phyloP scores from a whole-genome alignment of 2,888 invertebrate species.

The Beris chalybata region DNA sequence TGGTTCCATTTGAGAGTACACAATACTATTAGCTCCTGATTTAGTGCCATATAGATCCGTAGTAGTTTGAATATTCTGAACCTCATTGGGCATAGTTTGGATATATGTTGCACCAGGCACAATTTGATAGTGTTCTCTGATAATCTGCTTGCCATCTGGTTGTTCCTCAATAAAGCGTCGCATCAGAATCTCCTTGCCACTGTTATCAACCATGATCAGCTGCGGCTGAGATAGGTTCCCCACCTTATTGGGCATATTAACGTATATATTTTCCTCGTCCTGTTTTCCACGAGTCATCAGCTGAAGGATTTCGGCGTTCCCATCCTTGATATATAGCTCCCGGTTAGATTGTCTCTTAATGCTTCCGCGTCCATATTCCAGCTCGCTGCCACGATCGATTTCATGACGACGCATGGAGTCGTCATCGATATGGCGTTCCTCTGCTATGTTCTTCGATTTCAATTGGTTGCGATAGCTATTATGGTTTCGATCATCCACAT shows the following conservation, averaged over 20 bases:
- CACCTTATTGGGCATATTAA: slow-evolving; percentile 60
- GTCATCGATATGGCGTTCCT: slow-evolving; percentile 64
- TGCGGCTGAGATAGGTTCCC: slow-evolving; percentile 62
- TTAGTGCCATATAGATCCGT: slow-evolving; percentile 46
- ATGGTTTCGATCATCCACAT: slow-evolving; percentile 45
- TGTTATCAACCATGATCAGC: slow-evolving; percentile 70
- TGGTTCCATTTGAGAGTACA: slow-evolving; percentile 59
- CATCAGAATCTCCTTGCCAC: slow-evolving; percentile 84
- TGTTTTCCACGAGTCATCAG: slow-evolving; percentile 75
- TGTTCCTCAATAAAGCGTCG: slow-evolving; percentile 83
- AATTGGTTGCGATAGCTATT: slow-evolving; percentile 47
- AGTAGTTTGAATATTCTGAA: slow-evolving; percentile 42
- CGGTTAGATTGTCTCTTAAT: slow-evolving; percentile 57
- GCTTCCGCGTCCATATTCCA: slow-evolving; percentile 56
- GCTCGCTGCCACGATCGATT: slow-evolving; percentile 75
- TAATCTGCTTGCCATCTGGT: slow-evolving; percentile 66
- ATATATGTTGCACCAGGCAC: slow-evolving; percentile 53
- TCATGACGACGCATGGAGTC: slow-evolving; percentile 78
- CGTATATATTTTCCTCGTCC: slow-evolving; percentile 65
- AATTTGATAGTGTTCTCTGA: slow-evolving; percentile 59
- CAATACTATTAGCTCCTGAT: slow-evolving; percentile 54
- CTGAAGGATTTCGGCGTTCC: slow-evolving; percentile 80
- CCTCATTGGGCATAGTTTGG: slow-evolving; percentile 54
- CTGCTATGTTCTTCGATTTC: slow-evolving; percentile 41
- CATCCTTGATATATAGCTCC: slow-evolving; percentile 79